Conservation (phyloP, 2,888 invertebrate genomes). For the Meiosimyza platycephala region DNA sequence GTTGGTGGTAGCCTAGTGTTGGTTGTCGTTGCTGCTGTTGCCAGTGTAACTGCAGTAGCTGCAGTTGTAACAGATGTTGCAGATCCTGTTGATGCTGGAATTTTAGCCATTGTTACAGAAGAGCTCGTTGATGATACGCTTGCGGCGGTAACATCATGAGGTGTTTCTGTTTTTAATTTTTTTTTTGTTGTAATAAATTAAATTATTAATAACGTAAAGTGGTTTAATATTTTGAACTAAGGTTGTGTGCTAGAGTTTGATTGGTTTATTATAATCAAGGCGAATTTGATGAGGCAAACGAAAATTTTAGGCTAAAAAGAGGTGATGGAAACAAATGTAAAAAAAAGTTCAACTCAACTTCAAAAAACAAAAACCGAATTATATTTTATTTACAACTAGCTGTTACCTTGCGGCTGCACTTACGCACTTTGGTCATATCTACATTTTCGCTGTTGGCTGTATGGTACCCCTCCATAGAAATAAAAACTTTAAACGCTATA, state of each 20-base stretch:
- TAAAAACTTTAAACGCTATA: too few species aligned
- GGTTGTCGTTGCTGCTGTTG: slow-evolving; percentile 50
- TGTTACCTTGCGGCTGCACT: too few species aligned
- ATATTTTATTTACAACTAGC: too few species aligned
- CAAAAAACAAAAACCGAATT: too few species aligned
- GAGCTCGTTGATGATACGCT: slow-evolving; percentile 38
- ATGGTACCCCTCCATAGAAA: too few species aligned
- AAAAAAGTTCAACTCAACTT: too few species aligned
- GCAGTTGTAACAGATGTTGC: slow-evolving; percentile 50
- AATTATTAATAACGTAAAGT: background rate
- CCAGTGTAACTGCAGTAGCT: slow-evolving; percentile 49
- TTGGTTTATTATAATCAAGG: too few species aligned
- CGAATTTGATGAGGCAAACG: too few species aligned
- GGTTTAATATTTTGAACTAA: slow-evolving; percentile 9
- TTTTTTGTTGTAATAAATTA: background rate
- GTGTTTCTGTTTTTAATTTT: slow-evolving; percentile 37
- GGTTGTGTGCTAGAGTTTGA: background rate
- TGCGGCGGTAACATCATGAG: slow-evolving; percentile 44
- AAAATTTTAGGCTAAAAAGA: too few species aligned
- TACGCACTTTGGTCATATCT: too few species aligned
- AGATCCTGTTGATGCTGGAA: slow-evolving; percentile 39
- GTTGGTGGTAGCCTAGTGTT: slow-evolving; percentile 44
- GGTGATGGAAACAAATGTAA: too few species aligned
- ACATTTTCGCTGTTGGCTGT: too few species aligned
- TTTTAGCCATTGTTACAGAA: slow-evolving; percentile 43